These are phyloP conservation scores for Lasioglossum calceatum DNA, from an alignment of 2,888 invertebrate species.

Conservation along the genomic window DNA sequence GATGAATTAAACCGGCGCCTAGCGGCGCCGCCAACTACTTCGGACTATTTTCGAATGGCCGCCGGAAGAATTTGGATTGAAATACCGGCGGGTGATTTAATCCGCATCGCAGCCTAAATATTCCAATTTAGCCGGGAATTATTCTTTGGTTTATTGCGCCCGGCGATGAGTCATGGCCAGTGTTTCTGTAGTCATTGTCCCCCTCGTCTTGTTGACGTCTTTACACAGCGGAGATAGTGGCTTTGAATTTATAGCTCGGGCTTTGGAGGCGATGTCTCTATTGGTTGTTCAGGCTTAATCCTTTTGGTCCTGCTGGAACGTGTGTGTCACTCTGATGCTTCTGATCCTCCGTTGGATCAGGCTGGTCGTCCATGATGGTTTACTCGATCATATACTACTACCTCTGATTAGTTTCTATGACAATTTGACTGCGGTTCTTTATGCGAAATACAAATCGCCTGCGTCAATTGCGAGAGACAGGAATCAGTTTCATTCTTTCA, in stretches of 20 bases:
- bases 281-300: neutral
- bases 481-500: neutral
- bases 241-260: neutral
- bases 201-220: neutral
- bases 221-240: neutral
- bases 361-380: neutral
- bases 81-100: slow-evolving; percentile 32
- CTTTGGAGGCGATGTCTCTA: neutral
- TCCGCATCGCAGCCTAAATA: slow-evolving; percentile 15
- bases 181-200: slow-evolving; percentile 1
- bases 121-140: slow-evolving; percentile 29
- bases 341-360: neutral
- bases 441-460: neutral
- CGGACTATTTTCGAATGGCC: slow-evolving; percentile 31
- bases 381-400: neutral
- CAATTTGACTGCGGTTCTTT: neutral
- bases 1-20: slow-evolving; percentile 38
- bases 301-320: neutral
- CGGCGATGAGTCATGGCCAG: neutral
- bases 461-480: no score
- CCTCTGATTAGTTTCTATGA: neutral
- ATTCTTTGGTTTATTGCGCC: neutral
- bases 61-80: slow-evolving; percentile 33
- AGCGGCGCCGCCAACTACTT: slow-evolving; percentile 8
- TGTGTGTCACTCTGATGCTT: neutral